phyloP scores from a whole-genome alignment of 1,140 invertebrate genomes.

The Drosophila burlai region DNA sequence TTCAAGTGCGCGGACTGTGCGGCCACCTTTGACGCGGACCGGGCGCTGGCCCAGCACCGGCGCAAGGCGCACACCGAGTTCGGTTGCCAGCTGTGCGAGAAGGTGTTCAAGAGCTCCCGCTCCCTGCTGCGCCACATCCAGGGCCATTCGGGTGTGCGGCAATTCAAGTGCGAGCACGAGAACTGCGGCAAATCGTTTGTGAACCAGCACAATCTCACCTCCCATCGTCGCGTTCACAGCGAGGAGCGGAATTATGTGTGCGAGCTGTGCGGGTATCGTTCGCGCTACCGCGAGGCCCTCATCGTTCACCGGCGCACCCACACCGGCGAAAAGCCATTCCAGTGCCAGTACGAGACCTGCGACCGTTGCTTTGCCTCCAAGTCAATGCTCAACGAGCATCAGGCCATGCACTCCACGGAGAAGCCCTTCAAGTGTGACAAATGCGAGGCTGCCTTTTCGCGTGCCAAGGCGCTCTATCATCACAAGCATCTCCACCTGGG shows the following conservation, averaged over 20 bases:
- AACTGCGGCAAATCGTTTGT: conserved; percentile 75
- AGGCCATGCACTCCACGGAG: conserved; percentile 93
- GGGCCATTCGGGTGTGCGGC: conserved; percentile 59
- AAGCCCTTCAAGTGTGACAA: conserved; percentile 91
- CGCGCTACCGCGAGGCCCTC: conserved; percentile 89
- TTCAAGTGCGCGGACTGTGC: conserved; percentile 71
- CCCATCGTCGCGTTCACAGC: conserved; percentile 68
- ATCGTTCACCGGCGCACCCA: conserved; percentile 98
- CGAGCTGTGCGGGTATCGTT: conserved; percentile 76
- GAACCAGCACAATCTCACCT: conserved; percentile 66
- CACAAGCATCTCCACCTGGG: conserved; percentile 93
- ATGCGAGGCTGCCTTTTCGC: conserved; percentile 92
- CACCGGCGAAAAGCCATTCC: conserved; percentile 98
- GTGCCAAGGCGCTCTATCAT: conserved; percentile 94
- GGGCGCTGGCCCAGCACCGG: conserved; percentile 55
- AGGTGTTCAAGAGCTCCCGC: conserved; percentile 67
- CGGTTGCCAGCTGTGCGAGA: conserved; percentile 60
- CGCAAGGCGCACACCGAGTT: conserved; percentile 67
- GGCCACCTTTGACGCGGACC: conserved; percentile 62
- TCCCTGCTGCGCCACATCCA: conserved; percentile 63
- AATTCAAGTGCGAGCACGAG: conserved; percentile 68
- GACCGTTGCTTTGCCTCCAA: conserved; percentile 70
- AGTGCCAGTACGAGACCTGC: conserved; percentile 66
- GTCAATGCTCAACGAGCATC: conserved; percentile 84
- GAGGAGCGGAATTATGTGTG: conserved; percentile 72